Base-by-base conservation (phyloP, 2,888 invertebrate genomes). In the Plebejus anna region DNA sequence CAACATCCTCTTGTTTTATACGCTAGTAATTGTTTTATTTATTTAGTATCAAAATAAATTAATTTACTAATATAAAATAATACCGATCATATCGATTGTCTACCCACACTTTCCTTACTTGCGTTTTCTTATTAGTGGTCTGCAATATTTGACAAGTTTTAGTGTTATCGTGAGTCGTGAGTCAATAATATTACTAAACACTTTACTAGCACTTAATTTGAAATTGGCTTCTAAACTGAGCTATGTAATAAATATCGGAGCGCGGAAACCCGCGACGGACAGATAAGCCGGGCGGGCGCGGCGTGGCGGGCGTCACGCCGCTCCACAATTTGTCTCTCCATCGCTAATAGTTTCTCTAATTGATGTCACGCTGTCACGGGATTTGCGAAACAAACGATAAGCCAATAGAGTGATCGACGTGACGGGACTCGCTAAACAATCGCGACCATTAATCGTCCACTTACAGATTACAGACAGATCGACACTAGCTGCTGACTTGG, bases 291-390 rank as follows among this genome's bases (percentile, higher is more conserved):
- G 47, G 47, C 47, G 9, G 47, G 47, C 9, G 47, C 47, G 9
- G 11, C 47, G 47, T 77, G 77, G 77, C 78, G 76, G 11, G 73
- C 59, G 78, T 77, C 77, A 77, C 76, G 78, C 78, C 76, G 78
- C 76, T 77, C 78, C 77, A 76, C 79, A 80, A 80, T 80, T 80
- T 79, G 80, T 81, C 80, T 80, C 78, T 88, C 88, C 85, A 87
- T 87, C 86, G 84, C 84, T 84, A 85, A 86, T 87, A 85, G 88
- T 87, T 87, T 89, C 86, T 86, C 87, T 91, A 90, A 91, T 90
- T 90, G 90, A 85, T 85, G 84, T 86, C 84, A 79, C 77, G 79
- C 76, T 76, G 80, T 79, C 80, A 85, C 85, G 32, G 77, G 79
- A 78, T 77, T 71, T 72, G 75, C 75, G 77, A 77, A 75, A 78